Base-by-base conservation (phyloP, 1,140 invertebrate species). In the Dreissena polymorpha region DNA sequence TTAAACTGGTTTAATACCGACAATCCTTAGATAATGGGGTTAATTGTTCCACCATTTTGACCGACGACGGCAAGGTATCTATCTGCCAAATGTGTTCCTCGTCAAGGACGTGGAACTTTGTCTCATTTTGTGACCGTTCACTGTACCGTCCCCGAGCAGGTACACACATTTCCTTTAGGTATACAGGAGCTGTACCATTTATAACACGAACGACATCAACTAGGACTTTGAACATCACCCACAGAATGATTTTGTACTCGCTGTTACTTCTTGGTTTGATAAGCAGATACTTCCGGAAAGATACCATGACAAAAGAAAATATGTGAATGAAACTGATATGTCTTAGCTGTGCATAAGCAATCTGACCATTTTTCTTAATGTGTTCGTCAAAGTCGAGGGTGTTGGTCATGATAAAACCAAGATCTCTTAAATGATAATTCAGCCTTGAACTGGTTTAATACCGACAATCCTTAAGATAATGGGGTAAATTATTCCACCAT, bases 201-300 rank as follows among this genome's bases (percentile, higher is more conserved):
- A 53, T 14, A 2, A 60, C 71, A n/a, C 50, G 51, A 60, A 57
- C 55, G 23, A 74, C 71, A 10, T 23, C 25, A 12, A 74, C 71
- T 25, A 74, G 39, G 12, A 74, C 50, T 23, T 74, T 60, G 51
- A 74, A 74, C 72, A 74, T 74, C 13, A 74, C 57, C 57, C 12
- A 27, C 72, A 23, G 72, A 50, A 57, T 74, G 72, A 60, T 74
- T 74, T 49, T 74, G 72, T 0, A 74, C n/a, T 25, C 55, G 16
- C 25, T 74, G 72, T 57, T n/a, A 60, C 57, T 57, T 55, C n/a
- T 74, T 51, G n/a, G 57, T 74, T 60, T 68, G 18, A 27, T 68
- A 23, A 27, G 67, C 67, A 21, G 67, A 25, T 16, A 68, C 25
- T 27, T 68, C 29, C 14, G 5, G 18, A 25, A 68, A 68, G 23